phyloP scores from a whole-genome alignment of 2,888 invertebrate genomes.

The Eupithecia abbreviata region DNA sequence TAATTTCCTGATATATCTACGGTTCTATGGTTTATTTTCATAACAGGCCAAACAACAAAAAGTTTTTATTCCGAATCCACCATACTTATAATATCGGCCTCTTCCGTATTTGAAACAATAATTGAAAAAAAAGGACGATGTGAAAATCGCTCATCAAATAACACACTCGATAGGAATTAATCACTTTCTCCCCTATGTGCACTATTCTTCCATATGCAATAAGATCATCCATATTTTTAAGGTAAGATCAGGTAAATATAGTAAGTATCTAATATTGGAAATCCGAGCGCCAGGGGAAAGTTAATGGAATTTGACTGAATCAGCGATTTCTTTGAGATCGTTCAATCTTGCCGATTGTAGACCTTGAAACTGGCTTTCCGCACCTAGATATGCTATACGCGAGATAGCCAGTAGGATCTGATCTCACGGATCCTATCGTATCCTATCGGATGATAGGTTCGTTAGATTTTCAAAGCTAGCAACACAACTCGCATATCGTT shows the following conservation, averaged over 20 bases:
- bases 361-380: slow-evolving; percentile 1
- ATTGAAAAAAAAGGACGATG: too few relatives aligned
- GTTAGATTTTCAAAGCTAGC: not conserved
- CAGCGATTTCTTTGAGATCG: slow-evolving; percentile 36
- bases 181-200: too few relatives aligned
- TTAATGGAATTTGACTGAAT: slow-evolving; percentile 39
- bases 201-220: not conserved
- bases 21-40: too few relatives aligned
- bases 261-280: slow-evolving; percentile 15
- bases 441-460: not conserved
- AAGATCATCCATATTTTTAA: not conserved
- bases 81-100: too few relatives aligned
- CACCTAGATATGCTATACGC: not conserved
- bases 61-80: too few relatives aligned
- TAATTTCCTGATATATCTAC: too few relatives aligned
- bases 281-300: slow-evolving; percentile 17
- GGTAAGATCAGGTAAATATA: slow-evolving; percentile 16
- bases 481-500: not conserved
- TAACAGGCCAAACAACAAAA: too few relatives aligned
- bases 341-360: slow-evolving; percentile 35
- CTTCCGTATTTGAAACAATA: too few relatives aligned
- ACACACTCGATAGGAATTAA: too few relatives aligned
- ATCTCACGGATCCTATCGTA: not conserved
- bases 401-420: not conserved
- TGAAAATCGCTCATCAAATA: too few relatives aligned